phyloP scores from a whole-genome alignment of 2,888 invertebrate species.

The Drosophila pseudotalamancana region DNA sequence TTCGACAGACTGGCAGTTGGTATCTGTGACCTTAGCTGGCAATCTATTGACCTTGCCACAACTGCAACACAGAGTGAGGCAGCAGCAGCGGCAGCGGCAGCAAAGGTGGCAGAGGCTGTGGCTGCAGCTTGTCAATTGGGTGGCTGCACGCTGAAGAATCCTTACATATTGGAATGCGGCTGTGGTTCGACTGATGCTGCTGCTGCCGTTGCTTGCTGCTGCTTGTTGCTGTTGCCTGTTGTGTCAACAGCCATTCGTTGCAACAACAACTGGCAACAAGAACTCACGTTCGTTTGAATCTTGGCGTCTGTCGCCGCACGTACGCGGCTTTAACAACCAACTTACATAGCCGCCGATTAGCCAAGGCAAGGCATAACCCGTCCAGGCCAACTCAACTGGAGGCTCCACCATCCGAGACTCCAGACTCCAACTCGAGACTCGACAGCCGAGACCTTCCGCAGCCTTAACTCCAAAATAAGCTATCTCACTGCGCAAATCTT shows the following conservation, averaged over 20 bases:
- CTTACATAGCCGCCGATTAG: conserved; percentile 80
- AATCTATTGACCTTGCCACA: conserved; percentile 48
- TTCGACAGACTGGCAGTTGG: background rate
- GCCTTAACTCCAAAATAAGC: conserved; percentile 70
- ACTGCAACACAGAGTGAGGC: conserved; percentile 2
- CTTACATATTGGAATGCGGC: conserved; percentile 76
- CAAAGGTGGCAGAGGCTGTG: conserved; percentile 9
- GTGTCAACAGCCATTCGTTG: conserved; percentile 31
- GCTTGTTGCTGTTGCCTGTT: conserved; percentile 31
- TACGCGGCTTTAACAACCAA: conserved; percentile 74
- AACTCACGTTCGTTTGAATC: conserved; percentile 40
- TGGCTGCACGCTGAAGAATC: conserved; percentile 63
- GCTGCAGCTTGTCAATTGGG: conserved; percentile 44
- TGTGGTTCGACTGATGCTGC: conserved; percentile 55
- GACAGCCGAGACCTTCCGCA: conserved; percentile 1
- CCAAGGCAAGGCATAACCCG: conserved; percentile 64
- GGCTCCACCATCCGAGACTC: conserved; percentile 7
- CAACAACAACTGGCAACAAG: conserved; percentile 19
- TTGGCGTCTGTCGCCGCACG: conserved; percentile 73
- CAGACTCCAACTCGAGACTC: conserved; percentile 7
- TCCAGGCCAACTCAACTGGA: conserved; percentile 25
- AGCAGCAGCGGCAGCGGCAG: background rate
- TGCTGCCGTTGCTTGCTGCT: conserved; percentile 27
- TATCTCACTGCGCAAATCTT: conserved; percentile 75
- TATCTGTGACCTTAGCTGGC: conserved; percentile 53